A percentile compares a stretch with the other conserved stretches of the same genome.
phyloP scores from a whole-genome alignment of 2,888 invertebrate species.

The Lumbricus terrestris region DNA sequence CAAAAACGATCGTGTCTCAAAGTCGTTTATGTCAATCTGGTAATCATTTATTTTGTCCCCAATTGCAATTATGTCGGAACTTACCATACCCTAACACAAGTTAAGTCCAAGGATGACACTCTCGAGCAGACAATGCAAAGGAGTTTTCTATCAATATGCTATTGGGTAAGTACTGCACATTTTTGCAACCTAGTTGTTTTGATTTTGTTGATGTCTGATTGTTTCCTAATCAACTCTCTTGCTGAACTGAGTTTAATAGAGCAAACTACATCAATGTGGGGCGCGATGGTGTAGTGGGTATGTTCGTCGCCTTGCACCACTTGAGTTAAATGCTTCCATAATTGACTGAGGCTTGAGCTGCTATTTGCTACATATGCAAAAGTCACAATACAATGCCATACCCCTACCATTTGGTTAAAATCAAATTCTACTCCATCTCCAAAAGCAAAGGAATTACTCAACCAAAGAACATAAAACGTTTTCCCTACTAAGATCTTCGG shows the following conservation, averaged over 20 bases:
- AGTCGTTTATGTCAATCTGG: too few species aligned
- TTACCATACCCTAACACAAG: not conserved
- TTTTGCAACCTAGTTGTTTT: not conserved
- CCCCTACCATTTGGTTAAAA: not conserved
- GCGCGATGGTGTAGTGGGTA: too few species aligned
- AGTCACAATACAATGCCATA: not conserved
- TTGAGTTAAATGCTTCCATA: too few species aligned
- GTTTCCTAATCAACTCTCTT: not conserved
- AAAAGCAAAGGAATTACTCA: not conserved
- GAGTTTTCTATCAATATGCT: not conserved
- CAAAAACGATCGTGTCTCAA: not conserved
- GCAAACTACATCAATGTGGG: too few species aligned
- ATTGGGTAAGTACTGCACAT: not conserved
- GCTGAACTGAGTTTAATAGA: not conserved
- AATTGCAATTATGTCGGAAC: too few species aligned
- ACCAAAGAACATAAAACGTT: not conserved
- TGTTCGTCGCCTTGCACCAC: too few species aligned
- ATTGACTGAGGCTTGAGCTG: too few species aligned
- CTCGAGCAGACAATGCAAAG: not conserved
- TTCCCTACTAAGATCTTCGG: not conserved
- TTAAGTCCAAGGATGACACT: not conserved
- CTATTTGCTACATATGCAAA: not conserved
- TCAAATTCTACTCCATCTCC: not conserved
- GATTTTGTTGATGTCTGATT: not conserved
- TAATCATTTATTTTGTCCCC: too few species aligned